Evolutionary conservation across 2,888 invertebrate genomes (phyloP), one percentile per base, ranked within the genome.

Genomic region (Acanthosepion lycidas): DNA sequence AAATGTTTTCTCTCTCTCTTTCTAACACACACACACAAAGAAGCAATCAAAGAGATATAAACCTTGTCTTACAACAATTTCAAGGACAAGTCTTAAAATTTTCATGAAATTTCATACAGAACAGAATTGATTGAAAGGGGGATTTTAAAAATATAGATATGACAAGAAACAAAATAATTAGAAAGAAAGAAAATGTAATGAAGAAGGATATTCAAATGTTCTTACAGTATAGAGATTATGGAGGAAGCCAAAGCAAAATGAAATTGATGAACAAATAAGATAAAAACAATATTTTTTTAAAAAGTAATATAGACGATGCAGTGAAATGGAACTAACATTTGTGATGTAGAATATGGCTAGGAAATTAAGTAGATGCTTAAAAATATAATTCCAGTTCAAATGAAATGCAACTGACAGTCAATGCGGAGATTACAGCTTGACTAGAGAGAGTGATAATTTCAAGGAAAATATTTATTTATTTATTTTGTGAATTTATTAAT

Each of bases 311-410:
- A 59, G 23, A 59, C 5, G 59, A 59, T 78, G 78, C 78, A 78
- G 78, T 78, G 78, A 78, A 78, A 78, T 78, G 78, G 78, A 78
- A 78, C 78, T 78, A 78, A 78, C 78, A 78, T 78, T 78, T 78
- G 78, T 33, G 33, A 78, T 78, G 78, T 78, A 78, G 78, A 78
- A 78, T 78, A 78, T 78, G 78, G 78, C 78, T 78, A 78, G 78
- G 78, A 78, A 78, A 78, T 78, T 78, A 78, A 78, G 78, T 78
- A 78, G 78, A 78, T 78, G 78, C 78, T 78, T 78, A n/a, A 78
- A 78, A 78, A 78, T 78, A n/a, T 78, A 78, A 78, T 78, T 78
- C 78, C n/a, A 78, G 78, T 78, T 33, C 78, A 78, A 78, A 78
- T 78, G 78, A 78, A 78, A 78, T 78, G 78, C 78, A 78, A 78